A percentile compares a stretch with the other conserved stretches of the same genome.
Conservation (phyloP, 2,888 invertebrate genomes). For the Pelosia muscerda region DNA sequence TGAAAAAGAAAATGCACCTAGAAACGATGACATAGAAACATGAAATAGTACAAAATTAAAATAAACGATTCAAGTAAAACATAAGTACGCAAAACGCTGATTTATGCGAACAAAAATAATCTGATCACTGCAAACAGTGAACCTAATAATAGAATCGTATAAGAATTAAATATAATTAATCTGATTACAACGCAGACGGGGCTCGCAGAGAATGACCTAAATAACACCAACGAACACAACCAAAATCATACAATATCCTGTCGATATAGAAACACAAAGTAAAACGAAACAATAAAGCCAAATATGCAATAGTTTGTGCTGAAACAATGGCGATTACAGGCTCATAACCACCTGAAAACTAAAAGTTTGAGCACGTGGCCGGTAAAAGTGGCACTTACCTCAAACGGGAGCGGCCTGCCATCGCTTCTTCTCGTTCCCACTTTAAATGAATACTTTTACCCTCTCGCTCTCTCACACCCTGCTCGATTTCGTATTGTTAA, state of each 20-base stretch:
- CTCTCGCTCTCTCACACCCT: slow-evolving; percentile 84
- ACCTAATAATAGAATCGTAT: background rate
- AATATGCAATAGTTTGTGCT: slow-evolving; percentile 44
- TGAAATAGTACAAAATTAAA: background rate
- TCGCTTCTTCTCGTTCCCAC: slow-evolving; percentile 84
- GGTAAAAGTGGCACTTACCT: slow-evolving; percentile 82
- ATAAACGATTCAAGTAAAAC: background rate
- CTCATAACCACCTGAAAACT: slow-evolving; percentile 61
- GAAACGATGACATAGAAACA: background rate
- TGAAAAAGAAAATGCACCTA: background rate
- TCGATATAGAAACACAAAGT: background rate
- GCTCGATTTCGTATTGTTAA: slow-evolving; percentile 62
- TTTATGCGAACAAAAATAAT: background rate
- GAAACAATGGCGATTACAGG: slow-evolving; percentile 52
- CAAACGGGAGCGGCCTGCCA: slow-evolving; percentile 77
- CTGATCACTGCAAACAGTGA: background rate
- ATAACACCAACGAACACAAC: background rate
- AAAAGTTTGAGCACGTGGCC: slow-evolving; percentile 81
- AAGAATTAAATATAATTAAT: slow-evolving; percentile 14
- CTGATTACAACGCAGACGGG: background rate
- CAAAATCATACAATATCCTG: slow-evolving; percentile 28
- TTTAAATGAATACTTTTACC: slow-evolving; percentile 74
- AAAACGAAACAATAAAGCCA: background rate
- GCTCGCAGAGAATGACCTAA: background rate
- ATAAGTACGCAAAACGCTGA: background rate